Base-by-base conservation (phyloP, 2,888 invertebrate species). In the Eilema depressum region DNA sequence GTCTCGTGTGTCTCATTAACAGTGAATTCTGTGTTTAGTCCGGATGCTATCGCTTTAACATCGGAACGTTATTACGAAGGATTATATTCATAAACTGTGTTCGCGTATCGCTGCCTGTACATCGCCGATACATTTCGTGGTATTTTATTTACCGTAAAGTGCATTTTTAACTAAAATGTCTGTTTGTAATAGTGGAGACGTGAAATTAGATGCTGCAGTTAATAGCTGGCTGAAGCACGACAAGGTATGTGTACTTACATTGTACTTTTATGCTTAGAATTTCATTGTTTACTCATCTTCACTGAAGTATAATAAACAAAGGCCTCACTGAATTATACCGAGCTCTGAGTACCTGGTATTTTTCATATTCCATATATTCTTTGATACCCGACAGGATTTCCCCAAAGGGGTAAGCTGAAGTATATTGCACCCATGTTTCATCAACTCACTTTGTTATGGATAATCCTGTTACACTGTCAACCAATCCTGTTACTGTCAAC, bases 151-250 rank as follows among this genome's bases (percentile, higher is more conserved):
- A 23, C n/a, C 25, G 1, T 20, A 11, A 20, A 47, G 26, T 70
- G 26, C 61, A 4, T 33, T 11, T 59, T 60, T 71, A 28, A 63
- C 25, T 70, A 85, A 77, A 82, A 91, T 91, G 89, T 75, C 86
- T 68, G 68, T 78, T 60, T 89, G 88, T 76, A 89, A 92, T 7
- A 96, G 96, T 76, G 96, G 96, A 66, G 94, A 96, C 83, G 70
- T 81, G 37, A 94, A 96, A 79, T 90, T 98, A 71, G 96, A 97
- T 88, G 88, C 92, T 20, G 97, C 97, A 88, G 96, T 98, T 20
- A 91, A 95, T 23, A 96, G 97, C 81, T 98, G 98, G 98, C 87
- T 98, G 7, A 89, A 94, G 76, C 97, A 97, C 96, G 98, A 98
- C 87, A 96, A 96, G 95, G 97, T 97, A 92, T 85, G 86, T 69